Evolutionary conservation across 2,888 invertebrate genomes (phyloP).

Genomic region (Buathra laborator): DNA sequence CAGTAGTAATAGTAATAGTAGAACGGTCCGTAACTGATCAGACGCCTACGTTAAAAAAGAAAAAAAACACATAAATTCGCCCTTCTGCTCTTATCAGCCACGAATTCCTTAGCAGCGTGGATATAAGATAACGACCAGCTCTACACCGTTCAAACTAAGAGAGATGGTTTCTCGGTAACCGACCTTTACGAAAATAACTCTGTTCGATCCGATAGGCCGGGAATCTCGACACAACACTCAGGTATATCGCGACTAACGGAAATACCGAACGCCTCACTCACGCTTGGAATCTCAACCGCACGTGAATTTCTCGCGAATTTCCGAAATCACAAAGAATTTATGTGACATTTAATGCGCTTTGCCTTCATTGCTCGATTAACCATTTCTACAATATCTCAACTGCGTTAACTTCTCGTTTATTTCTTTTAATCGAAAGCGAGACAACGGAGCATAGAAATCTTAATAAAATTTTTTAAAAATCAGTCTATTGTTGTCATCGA

Average conservation of each 20-base stretch:
- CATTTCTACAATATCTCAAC: not conserved
- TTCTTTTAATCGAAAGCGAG: not conserved
- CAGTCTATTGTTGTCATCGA: not conserved
- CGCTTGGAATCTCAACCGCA: not conserved
- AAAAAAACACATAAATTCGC: not conserved
- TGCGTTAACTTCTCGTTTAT: not conserved
- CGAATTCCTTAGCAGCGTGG: not conserved
- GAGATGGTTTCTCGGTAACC: not conserved
- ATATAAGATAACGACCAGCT: not conserved
- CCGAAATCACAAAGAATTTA: not conserved
- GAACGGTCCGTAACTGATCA: slow-evolving; percentile 25
- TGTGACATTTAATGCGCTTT: not conserved
- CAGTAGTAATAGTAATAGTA: slow-evolving; percentile 9
- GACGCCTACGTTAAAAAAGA: slow-evolving; percentile 9
- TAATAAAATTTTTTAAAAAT: not conserved
- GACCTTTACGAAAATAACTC: slow-evolving; percentile 12
- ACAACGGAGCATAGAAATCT: not conserved
- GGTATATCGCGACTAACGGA: not conserved
- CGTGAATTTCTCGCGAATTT: not conserved
- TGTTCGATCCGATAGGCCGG: not conserved
- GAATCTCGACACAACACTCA: no score
- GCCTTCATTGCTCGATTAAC: not conserved
- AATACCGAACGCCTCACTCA: not conserved
- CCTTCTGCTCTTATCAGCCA: not conserved
- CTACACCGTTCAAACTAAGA: not conserved